Conservation (phyloP, 2,113 vertebrate genomes). For the Nicator chloris region DNA sequence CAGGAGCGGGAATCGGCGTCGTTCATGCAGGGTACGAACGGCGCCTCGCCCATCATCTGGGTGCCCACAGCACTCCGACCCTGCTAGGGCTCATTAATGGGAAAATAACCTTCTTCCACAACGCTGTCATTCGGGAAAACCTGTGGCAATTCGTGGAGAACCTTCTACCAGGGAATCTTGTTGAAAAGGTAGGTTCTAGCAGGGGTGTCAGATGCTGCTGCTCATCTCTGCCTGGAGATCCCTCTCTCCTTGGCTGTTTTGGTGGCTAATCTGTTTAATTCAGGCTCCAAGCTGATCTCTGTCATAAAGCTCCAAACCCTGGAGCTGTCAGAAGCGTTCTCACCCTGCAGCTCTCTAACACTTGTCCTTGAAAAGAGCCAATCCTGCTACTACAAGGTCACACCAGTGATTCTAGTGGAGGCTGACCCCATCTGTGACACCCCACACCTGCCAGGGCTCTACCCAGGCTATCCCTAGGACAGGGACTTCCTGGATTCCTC, state of each 20-base stretch:
- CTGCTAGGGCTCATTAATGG: constrained; percentile 90
- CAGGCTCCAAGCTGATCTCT: background rate
- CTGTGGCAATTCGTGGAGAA: constrained; percentile 91
- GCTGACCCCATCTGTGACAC: background rate
- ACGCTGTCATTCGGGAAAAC: constrained; percentile 85
- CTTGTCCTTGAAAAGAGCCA: background rate
- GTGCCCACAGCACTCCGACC: constrained; percentile 91
- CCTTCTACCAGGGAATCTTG: constrained; percentile 89
- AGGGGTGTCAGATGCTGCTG: rapidly evolving
- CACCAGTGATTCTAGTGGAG: rapidly evolving
- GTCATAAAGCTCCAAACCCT: background rate
- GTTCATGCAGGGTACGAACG: constrained; percentile 92
- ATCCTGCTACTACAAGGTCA: rapidly evolving
- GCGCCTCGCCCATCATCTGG: constrained; percentile 89
- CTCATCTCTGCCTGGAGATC: background rate
- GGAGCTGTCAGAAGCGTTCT: rapidly evolving
- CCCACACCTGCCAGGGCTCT: background rate
- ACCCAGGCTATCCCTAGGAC: background rate
- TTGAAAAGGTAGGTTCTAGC: constrained; percentile 80
- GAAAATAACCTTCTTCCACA: constrained; percentile 93
- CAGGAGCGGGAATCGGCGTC: constrained; percentile 93
- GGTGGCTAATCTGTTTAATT: background rate
- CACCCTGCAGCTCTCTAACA: rapidly evolving
- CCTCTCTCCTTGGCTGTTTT: background rate
- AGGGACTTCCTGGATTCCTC: background rate